Evolutionary conservation across 2,888 invertebrate species (phyloP), one percentile per base, ranked within the genome.

Genomic region (Lapara coniferarum): DNA sequence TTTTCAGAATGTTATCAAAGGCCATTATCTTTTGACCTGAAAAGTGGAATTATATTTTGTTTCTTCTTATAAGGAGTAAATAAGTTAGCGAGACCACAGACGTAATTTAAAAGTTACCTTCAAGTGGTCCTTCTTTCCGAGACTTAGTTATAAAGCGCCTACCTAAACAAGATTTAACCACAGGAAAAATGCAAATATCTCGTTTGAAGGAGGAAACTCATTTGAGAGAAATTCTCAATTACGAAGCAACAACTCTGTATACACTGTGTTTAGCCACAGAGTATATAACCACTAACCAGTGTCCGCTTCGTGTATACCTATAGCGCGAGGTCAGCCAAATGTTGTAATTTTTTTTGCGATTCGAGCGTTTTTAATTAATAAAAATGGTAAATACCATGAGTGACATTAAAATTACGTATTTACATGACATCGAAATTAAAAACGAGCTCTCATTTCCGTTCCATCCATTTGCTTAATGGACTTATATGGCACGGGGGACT

Each of bases 11-110:
- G 88, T 91, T 92, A 92, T 92, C 92, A 92, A 91, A 92, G 89
- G 86, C 90, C 90, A 92, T 92, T 93, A 93, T 91, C 91, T 90
- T 85, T 88, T 91, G 92, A 92, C 91, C 92, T 92, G 89, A 89
- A 91, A 92, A 90, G 87, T 89, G 87, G 90, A 91, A 92, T 92
- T 90, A 92, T 91, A 92, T 92, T 92, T 92, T 91, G 91, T 90
- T 91, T 89, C 86, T 86, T 85, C 86, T 90, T 89, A 89, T 90
- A 91, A 88, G 85, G 84, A 89, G 89, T 91, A 91, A 91, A 91
- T 92, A 92, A 91, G 90, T 91, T 90, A 91, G 84, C 78, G 78
- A 82, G 84, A 87, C 83, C 85, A 86, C 87, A 86, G 88, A 91
- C 86, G 89, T 88, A 87, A 91, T 91, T 91, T 91, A 89, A 90